These are phyloP conservation scores for Yasuhikotakia modesta DNA, from an alignment of 2,797 vertebrate species.

Conservation along the genomic window DNA sequence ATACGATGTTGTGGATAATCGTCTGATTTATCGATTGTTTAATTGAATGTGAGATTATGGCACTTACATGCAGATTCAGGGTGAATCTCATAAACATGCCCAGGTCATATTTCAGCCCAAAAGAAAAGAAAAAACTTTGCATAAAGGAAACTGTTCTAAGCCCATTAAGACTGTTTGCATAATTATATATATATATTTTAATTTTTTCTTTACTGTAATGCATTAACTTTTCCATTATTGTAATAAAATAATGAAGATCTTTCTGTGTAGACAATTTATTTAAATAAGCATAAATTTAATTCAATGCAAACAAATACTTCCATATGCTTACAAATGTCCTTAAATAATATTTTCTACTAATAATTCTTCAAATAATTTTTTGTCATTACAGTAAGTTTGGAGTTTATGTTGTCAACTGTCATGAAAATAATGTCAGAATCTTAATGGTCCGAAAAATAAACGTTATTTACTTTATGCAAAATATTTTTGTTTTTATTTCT, in stretches of 20 bases:
- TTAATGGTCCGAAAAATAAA: not conserved
- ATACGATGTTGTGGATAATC: not conserved
- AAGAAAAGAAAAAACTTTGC: not conserved
- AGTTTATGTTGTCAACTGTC: not conserved
- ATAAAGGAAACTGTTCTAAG: not conserved
- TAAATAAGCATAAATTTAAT: not conserved
- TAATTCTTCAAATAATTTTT: not conserved
- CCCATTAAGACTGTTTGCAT: too few species aligned
- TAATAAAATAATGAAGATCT: too few species aligned
- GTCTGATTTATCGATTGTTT: constrained; percentile 5
- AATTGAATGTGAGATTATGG: constrained; percentile 47
- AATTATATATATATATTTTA: not conserved
- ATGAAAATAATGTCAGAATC: not conserved
- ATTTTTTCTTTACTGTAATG: not conserved
- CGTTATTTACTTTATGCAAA: not conserved
- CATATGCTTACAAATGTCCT: not conserved
- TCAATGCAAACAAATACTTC: not conserved
- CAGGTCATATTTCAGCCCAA: not conserved
- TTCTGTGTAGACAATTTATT: not conserved
- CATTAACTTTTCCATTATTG: too few species aligned
- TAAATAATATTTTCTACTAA: too few species aligned
- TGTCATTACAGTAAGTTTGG: not conserved
- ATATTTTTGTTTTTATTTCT: not conserved
- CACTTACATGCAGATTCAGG: constrained; percentile 47
- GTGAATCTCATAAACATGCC: constrained; percentile 14